These are phyloP conservation scores for Pedionomus torquatus DNA, from an alignment of 2,113 vertebrate genomes.

Conservation along the genomic window DNA sequence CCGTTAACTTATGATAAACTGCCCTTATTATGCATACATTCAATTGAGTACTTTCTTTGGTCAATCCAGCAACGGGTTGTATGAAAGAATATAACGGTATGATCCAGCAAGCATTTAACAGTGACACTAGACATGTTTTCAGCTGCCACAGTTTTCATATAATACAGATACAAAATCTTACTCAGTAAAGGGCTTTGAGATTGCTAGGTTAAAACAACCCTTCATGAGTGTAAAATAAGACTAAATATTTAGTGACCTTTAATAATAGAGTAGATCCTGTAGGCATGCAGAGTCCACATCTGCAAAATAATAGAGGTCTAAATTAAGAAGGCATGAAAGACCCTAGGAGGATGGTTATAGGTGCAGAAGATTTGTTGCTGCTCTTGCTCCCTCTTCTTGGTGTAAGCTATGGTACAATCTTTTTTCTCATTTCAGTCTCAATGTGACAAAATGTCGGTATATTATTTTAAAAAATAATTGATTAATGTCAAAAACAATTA, in stretches of 20 bases:
- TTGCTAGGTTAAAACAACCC: background rate
- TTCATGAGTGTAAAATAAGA: background rate
- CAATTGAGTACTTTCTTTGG: background rate
- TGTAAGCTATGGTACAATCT: background rate
- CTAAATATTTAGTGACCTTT: background rate
- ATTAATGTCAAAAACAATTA: background rate
- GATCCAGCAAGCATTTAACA: background rate
- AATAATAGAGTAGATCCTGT: background rate
- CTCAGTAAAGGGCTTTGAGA: background rate
- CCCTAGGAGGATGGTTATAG: background rate
- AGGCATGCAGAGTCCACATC: background rate
- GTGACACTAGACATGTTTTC: background rate
- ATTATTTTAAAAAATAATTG: background rate
- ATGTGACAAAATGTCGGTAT: background rate
- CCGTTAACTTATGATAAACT: background rate
- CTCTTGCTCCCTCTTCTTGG: background rate
- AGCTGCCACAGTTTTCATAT: background rate
- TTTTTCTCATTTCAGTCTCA: background rate
- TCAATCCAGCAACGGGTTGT: background rate
- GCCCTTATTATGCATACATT: background rate
- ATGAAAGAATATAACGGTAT: background rate
- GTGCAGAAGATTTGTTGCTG: background rate
- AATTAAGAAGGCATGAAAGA: background rate
- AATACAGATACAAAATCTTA: background rate
- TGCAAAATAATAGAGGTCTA: background rate